Evolutionary conservation across 2,113 vertebrate species (phyloP), one percentile per base, ranked within the genome.

Genomic region (Eudyptes chrysolophus): DNA sequence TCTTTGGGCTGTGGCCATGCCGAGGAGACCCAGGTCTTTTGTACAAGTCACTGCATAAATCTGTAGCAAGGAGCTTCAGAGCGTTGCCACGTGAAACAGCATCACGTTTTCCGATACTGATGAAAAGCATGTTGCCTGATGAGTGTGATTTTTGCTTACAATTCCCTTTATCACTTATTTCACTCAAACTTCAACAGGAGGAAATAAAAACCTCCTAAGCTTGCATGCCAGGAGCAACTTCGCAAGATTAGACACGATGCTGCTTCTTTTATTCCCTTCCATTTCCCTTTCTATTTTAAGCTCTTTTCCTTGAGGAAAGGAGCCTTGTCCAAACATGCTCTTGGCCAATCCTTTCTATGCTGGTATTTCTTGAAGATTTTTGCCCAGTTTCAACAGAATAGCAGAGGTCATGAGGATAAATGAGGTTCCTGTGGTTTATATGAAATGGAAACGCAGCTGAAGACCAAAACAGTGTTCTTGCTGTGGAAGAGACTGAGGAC

Each of bases 71-170:
- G 13, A 68, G n/a, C 52, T 79, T 55, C 65, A 38, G 61, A 51
- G 29, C 21, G 17, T 55, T 58, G 84, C 74, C 65, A n/a, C 3
- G 4, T 68, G 78, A 30, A 85, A 38, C 26, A 71, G 38, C 65
- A 16, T 75, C 94, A 82, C 1, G 0, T 82, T 95, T 75, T 46
- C 54, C 11, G 21, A 1, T 0, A 0, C 69, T 87, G 69, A 58
- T 87, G 84, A 61, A 70, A 74, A 84, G 8, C 10, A 1, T 5
- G 9, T 36, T 92, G 42, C 64, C 69, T 84, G 87, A 64, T 79
- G 81, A 92, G 94, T 89, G 81, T 87, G 65, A 87, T 62, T 87
- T 92, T 92, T 97, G 71, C 32, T 96, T 95, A 94, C 76, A 52
- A 89, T 96, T 91, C 69, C 44, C 57, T 90, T 89, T 91, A 72